A percentile compares a stretch with the other conserved stretches of the same genome.
Evolutionary conservation across 2,797 vertebrate species (phyloP).

Genomic region (Eptatretus atami): DNA sequence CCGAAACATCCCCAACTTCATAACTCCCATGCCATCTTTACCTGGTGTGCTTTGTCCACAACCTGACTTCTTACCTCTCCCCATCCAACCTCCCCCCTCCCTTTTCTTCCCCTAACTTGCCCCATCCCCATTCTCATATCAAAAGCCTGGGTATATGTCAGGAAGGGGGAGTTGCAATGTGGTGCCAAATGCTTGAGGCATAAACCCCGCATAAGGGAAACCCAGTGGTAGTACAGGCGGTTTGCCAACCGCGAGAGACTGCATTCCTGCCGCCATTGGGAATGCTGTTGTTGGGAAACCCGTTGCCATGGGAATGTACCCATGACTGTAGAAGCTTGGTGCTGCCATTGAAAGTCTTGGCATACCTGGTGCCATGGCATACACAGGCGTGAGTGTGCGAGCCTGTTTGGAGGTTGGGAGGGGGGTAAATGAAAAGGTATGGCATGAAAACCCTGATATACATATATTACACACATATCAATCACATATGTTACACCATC

Average conservation of each 20-base stretch:
- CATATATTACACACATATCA: too few species aligned
- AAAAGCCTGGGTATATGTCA: not conserved
- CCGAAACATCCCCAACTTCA: too few species aligned
- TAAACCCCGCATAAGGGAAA: not conserved
- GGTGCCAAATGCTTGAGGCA: not conserved
- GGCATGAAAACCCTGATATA: too few species aligned
- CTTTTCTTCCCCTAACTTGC: too few species aligned
- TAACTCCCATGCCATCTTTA: too few species aligned
- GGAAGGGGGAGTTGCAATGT: not conserved
- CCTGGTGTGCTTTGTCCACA: too few species aligned
- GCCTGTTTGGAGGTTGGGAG: constrained; percentile 20
- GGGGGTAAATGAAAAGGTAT: not conserved
- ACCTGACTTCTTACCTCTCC: too few species aligned
- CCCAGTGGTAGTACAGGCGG: not conserved
- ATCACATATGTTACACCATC: too few species aligned
- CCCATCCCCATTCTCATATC: too few species aligned
- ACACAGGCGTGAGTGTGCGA: constrained; percentile 75
- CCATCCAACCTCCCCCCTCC: too few species aligned
- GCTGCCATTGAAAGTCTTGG: constrained; percentile 36
- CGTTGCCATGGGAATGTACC: constrained; percentile 44
- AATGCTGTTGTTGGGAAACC: not conserved
- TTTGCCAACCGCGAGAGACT: not conserved
- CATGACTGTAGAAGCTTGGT: constrained; percentile 40
- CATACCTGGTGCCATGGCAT: constrained; percentile 61
- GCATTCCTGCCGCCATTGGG: not conserved